phyloP scores from a whole-genome alignment of 1,140 invertebrate genomes.

The Caerostris darwini region DNA sequence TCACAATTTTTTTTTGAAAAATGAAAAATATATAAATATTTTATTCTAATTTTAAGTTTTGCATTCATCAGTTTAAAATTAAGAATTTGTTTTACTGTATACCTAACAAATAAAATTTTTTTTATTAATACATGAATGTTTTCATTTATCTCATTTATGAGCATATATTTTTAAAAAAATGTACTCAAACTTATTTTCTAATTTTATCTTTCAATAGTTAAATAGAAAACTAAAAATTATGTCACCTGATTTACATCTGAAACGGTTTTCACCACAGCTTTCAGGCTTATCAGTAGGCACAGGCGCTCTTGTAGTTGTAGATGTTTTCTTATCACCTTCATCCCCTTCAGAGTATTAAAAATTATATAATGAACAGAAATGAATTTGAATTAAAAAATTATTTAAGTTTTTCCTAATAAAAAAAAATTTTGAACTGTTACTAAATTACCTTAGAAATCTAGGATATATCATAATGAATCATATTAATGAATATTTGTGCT shows the following conservation, averaged over 20 bases:
- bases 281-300: conserved; percentile 79
- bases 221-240: background rate
- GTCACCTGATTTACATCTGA: conserved; percentile 87
- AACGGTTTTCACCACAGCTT: conserved; percentile 86
- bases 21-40: too few relatives aligned
- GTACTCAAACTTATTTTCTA: too few relatives aligned
- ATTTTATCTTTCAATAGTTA: too few relatives aligned
- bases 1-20: too few relatives aligned
- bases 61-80: too few relatives aligned
- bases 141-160: too few relatives aligned
- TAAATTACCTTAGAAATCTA: background rate
- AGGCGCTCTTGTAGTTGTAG: conserved; percentile 81
- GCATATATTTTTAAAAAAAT: too few relatives aligned
- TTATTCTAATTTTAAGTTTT: too few relatives aligned
- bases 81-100: too few relatives aligned
- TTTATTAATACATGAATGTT: too few relatives aligned
- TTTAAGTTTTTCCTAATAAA: background rate
- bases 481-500: background rate
- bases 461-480: background rate
- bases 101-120: too few relatives aligned
- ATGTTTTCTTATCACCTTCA: conserved; percentile 81
- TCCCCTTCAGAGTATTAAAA: conserved; percentile 51
- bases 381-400: background rate
- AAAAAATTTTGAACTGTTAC: background rate
- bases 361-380: background rate